These are phyloP conservation scores for Monochamus alternatus DNA, from an alignment of 2,888 invertebrate genomes.

Conservation along the genomic window DNA sequence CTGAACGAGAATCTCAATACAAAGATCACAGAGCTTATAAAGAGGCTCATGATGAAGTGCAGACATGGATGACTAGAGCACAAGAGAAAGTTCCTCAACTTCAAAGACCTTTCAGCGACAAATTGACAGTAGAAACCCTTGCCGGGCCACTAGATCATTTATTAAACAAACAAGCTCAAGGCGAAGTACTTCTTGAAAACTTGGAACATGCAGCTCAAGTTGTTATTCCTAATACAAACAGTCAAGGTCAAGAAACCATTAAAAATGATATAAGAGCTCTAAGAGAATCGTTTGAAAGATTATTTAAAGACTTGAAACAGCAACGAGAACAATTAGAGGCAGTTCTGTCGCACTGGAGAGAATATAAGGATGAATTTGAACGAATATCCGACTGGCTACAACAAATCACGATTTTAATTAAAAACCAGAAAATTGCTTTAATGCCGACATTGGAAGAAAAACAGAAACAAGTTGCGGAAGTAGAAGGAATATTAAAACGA, in stretches of 20 bases:
- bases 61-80: slow-evolving; percentile 89
- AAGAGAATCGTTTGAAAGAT: slow-evolving; percentile 86
- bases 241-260: slow-evolving; percentile 85
- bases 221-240: slow-evolving; percentile 86
- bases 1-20: slow-evolving; percentile 88
- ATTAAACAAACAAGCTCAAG: slow-evolving; percentile 92
- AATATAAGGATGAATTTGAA: slow-evolving; percentile 95
- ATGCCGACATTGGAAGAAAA: slow-evolving; percentile 87
- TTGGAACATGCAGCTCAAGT: slow-evolving; percentile 91
- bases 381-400: slow-evolving; percentile 93
- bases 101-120: slow-evolving; percentile 88
- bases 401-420: slow-evolving; percentile 91
- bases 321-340: slow-evolving; percentile 89
- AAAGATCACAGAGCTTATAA: slow-evolving; percentile 92
- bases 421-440: slow-evolving; percentile 90
- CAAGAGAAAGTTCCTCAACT: slow-evolving; percentile 92
- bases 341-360: slow-evolving; percentile 88
- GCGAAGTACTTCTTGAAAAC: slow-evolving; percentile 89
- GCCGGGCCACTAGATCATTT: slow-evolving; percentile 90
- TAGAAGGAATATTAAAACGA: slow-evolving; percentile 83
- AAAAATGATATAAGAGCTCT: slow-evolving; percentile 89
- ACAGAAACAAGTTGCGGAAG: slow-evolving; percentile 87
- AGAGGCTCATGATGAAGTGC: slow-evolving; percentile 92
- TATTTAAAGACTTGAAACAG: slow-evolving; percentile 89
- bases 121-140: slow-evolving; percentile 90